phyloP scores from a whole-genome alignment of 2,113 vertebrate species.

The Elachura formosa region DNA sequence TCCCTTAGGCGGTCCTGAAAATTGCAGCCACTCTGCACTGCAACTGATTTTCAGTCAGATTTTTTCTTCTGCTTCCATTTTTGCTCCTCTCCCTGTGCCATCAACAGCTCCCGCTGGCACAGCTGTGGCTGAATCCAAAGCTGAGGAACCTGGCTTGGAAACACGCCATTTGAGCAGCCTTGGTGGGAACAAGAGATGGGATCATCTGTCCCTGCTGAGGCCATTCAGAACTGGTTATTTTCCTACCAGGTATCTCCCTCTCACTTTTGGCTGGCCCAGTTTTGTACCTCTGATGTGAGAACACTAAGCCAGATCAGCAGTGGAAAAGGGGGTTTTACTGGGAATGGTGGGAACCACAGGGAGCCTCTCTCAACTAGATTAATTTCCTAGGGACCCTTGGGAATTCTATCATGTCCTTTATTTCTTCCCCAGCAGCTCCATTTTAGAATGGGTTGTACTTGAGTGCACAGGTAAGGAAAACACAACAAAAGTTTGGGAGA shows the following conservation, averaged over 20 bases:
- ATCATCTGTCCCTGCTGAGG: background rate
- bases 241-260: background rate
- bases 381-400: background rate
- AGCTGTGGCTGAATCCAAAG: background rate
- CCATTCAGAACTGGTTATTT: background rate
- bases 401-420: background rate
- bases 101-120: background rate
- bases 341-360: background rate
- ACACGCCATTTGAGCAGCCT: accelerated
- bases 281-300: background rate
- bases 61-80: background rate
- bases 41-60: background rate
- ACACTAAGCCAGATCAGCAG: accelerated
- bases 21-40: background rate
- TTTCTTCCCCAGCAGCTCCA: background rate
- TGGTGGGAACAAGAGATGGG: background rate
- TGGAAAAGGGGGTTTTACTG: background rate
- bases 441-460: background rate
- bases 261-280: background rate
- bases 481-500: background rate
- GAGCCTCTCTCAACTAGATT: background rate
- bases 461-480: background rate
- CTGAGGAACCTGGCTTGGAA: background rate
- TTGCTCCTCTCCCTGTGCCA: background rate
- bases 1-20: background rate